Evolutionary conservation across 2,113 vertebrate species (phyloP).

Genomic region (Irena cyanogastra): DNA sequence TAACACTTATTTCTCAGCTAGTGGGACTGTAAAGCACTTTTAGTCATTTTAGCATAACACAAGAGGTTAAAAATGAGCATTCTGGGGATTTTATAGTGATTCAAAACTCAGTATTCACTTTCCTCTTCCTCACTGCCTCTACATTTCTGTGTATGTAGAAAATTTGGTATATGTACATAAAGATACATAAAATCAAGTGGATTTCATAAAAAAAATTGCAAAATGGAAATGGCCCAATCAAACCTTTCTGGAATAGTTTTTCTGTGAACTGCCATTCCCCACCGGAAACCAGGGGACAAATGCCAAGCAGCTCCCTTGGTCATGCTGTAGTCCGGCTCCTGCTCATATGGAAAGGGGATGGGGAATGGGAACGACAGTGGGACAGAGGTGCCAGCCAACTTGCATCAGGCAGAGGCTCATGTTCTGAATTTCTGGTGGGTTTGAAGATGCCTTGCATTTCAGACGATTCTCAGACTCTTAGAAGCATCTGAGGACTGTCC

Average conservation of each 20-base stretch:
- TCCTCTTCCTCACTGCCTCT: not conserved
- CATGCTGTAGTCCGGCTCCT: not conserved
- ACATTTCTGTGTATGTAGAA: not conserved
- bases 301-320: not conserved
- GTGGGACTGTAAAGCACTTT: not conserved
- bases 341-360: not conserved
- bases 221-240: not conserved
- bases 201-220: not conserved
- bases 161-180: not conserved
- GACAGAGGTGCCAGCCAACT: not conserved
- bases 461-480: not conserved
- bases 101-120: not conserved
- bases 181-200: not conserved
- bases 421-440: not conserved
- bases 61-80: not conserved
- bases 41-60: not conserved
- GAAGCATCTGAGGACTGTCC: not conserved
- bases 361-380: rapidly evolving
- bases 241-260: not conserved
- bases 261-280: not conserved
- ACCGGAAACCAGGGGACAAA: not conserved
- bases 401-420: not conserved
- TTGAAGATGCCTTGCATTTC: not conserved
- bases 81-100: not conserved
- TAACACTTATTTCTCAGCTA: not conserved